Evolutionary conservation across 2,888 invertebrate genomes (phyloP), one percentile per base, ranked within the genome.

Genomic region (Synergus umbraculus): DNA sequence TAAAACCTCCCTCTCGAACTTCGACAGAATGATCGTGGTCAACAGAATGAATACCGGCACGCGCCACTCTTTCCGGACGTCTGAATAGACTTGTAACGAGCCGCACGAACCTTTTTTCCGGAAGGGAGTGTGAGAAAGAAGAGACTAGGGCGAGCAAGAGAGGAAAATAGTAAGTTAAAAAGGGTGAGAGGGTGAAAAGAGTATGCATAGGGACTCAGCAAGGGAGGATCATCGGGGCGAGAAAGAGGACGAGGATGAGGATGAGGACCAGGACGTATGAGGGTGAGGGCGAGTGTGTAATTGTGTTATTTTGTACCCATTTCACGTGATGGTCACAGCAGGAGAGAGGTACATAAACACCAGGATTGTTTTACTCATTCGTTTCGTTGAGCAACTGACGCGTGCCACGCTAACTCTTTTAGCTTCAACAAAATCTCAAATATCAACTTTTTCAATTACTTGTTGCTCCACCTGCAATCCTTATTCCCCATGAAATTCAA

Each of bases 61-160:
- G 91, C 91, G 89, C 86, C 85, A 86, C 85, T 89, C 89, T 89
- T 90, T 89, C 89, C 88, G 89, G 88, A 89, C 88, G 89, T 91
- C 88, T 92, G 91, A 92, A 92, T 92, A 91, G 91, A 91, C 89
- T 92, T 91, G 91, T 92, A 91, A 92, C 91, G 91, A 92, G 91
- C 88, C 87, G 79, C 73, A 63, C 81, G 83, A 82, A 81, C 83
- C 82, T 85, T 85, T 82, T 81, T 82, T 83, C 79, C 65, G 78
- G 49, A 82, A 85, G 84, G 84, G 83, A 80, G 81, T 73, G 80
- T 78, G 79, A 84, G 84, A 82, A 79, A 85, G 84, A 84, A 79
- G 85, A 85, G 84, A 84, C 54, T 77, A 79, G 76, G 81, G 82
- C 76, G 81, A 83, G 80, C 84, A 83, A 83, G 80, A 84, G 79